phyloP scores from a whole-genome alignment of 2,113 vertebrate species.

The Astur gentilis region DNA sequence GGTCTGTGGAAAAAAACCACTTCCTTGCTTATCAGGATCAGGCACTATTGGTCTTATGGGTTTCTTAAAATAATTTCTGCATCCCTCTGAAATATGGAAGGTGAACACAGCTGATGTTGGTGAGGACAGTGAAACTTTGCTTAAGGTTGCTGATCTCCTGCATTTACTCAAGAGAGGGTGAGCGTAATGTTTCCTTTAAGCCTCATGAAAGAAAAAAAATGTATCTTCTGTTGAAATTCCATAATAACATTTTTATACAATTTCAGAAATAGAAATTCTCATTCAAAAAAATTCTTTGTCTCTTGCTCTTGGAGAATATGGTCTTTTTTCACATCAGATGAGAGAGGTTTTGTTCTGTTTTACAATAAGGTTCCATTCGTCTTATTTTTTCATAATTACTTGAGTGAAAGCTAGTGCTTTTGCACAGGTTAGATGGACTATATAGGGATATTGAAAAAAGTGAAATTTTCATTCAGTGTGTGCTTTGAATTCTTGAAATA shows the following conservation, averaged over 20 bases:
- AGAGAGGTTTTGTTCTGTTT: neutral
- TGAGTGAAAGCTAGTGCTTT: neutral
- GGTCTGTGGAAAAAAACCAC: neutral
- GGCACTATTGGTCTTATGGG: neutral
- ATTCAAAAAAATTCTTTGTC: neutral
- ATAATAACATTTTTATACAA: neutral
- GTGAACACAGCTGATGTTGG: neutral
- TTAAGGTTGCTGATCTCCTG: neutral
- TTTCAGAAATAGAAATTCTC: neutral
- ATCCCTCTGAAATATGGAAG: neutral
- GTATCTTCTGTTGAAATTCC: neutral
- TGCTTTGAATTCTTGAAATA: neutral
- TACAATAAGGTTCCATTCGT: neutral
- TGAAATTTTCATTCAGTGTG: neutral
- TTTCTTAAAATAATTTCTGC: neutral
- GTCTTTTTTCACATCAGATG: neutral
- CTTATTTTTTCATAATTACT: neutral
- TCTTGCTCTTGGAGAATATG: neutral
- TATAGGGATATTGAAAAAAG: neutral
- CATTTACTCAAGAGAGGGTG: neutral
- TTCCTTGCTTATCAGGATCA: neutral
- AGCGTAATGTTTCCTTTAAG: neutral
- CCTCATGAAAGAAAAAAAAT: neutral
- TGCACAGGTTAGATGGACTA: neutral
- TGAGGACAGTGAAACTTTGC: neutral